Base-by-base conservation (phyloP, 2,797 vertebrate genomes). In the Babyrousa celebensis region DNA sequence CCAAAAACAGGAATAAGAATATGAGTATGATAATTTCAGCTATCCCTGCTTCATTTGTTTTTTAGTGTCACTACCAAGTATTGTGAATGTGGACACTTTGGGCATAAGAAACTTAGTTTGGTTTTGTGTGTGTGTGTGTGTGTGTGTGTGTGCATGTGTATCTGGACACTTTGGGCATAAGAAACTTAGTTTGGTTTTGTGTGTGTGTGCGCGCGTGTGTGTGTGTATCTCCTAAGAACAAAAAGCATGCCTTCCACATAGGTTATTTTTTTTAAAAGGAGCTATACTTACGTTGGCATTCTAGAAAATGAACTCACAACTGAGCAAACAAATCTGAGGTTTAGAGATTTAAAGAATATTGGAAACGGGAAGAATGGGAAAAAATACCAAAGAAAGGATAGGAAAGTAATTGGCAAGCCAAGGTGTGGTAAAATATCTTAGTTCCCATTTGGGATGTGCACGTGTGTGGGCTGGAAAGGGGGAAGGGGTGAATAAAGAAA, bases 341-440 rank as follows among this genome's bases (percentile, higher is more conserved):
- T 60, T 72, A 74, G 5, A 74, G 23, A 71, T 89, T 95, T 92
- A 91, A 93, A 62, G 14, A 79, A 27, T 88, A 78, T 27, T 58
- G 84, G 56, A 79, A 56, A 88, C 1, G 63, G 8, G 52, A 94
- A 83, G n/a, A 92, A 43, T 65, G 10, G 43, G 54, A 16, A 65
- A 85, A 82, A 4, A 21, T 25, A 83, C 40, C 27, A 48, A 88
- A 90, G 74, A 91, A 70, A 27, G 3, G 11, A 60, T 23, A 82
- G 40, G 20, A 85, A 68, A 93, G 8, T 18, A 52, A 3, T 85
- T 43, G 23, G 18, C 48, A 67, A 89, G 11, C 27, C 56, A 89
- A 88, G 14, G 0, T 36, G 8, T 65, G 4, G 32, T 74, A 43
- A 89, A 92, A 10, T 65, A 74, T 56, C 20, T 85, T 5, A 11